Evolutionary conservation across 2,113 vertebrate species (phyloP).

Genomic region (Mola mola): DNA sequence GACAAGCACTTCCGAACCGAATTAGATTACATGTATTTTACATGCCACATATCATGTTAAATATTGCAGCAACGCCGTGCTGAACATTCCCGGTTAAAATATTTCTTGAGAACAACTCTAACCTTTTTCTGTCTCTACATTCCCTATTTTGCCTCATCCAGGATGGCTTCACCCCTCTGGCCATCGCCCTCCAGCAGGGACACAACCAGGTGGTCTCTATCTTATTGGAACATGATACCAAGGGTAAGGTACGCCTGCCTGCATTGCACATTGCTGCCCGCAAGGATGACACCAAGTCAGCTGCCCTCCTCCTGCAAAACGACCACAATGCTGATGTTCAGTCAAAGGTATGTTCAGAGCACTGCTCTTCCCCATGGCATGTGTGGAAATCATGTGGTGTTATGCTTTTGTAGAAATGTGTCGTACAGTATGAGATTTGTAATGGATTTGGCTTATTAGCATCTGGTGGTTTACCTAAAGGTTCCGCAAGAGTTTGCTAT

Average conservation of each 20-base stretch:
- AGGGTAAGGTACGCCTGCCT: slow-evolving; percentile 95
- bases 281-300: slow-evolving; percentile 98
- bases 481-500: too few relatives aligned
- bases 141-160: slow-evolving; percentile 43
- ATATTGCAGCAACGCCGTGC: too few relatives aligned
- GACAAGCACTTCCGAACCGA: too few relatives aligned
- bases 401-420: slow-evolving; percentile 16
- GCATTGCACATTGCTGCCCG: slow-evolving; percentile 96
- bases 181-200: slow-evolving; percentile 96
- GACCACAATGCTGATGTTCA: slow-evolving; percentile 98
- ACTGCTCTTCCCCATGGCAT: neutral
- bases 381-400: slow-evolving; percentile 14
- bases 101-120: neutral
- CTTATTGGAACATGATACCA: slow-evolving; percentile 96
- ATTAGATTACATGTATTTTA: too few relatives aligned
- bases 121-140: neutral
- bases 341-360: slow-evolving; percentile 88
- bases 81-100: neutral
- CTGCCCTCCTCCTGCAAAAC: slow-evolving; percentile 94
- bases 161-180: slow-evolving; percentile 98
- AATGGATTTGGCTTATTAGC: too few relatives aligned
- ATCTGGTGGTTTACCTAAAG: too few relatives aligned
- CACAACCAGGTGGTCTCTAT: slow-evolving; percentile 98
- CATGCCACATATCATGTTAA: too few relatives aligned
- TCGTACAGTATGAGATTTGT: too few relatives aligned